Evolutionary conservation across 2,113 vertebrate species (phyloP).

Genomic region (Nothoprocta perdicaria): DNA sequence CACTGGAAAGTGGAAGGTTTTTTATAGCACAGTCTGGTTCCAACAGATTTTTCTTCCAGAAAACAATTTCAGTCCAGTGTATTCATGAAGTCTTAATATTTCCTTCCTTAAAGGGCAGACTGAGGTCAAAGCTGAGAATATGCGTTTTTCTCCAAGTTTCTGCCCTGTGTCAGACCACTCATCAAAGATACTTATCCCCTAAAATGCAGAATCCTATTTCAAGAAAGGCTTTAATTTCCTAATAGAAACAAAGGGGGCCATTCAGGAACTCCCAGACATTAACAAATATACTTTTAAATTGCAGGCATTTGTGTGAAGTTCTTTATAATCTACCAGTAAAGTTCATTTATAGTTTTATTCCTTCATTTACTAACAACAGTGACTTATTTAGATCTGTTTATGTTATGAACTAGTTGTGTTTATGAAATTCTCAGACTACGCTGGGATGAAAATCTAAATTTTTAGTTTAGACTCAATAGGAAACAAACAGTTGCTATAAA

Average conservation of each 20-base stretch:
- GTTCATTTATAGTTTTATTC: not conserved
- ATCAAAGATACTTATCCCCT: not conserved
- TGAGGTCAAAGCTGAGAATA: not conserved
- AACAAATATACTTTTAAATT: not conserved
- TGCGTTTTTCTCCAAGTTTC: not conserved
- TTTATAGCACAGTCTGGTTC: not conserved
- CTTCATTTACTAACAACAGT: not conserved
- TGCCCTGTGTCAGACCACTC: not conserved
- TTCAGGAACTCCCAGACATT: not conserved
- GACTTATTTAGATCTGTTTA: not conserved
- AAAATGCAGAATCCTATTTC: not conserved
- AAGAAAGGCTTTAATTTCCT: not conserved
- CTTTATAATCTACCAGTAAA: not conserved
- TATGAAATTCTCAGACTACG: not conserved
- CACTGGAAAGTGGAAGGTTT: not conserved
- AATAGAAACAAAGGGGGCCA: not conserved
- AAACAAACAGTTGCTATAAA: not conserved
- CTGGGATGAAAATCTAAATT: not conserved
- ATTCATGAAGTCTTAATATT: not conserved
- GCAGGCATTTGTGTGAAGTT: not conserved
- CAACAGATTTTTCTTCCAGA: not conserved
- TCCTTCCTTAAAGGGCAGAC: not conserved
- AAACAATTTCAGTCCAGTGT: not conserved
- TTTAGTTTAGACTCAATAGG: not conserved
- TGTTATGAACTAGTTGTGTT: not conserved